Evolutionary conservation across 2,113 vertebrate genomes (phyloP).

Genomic region (Synchiropus splendidus): DNA sequence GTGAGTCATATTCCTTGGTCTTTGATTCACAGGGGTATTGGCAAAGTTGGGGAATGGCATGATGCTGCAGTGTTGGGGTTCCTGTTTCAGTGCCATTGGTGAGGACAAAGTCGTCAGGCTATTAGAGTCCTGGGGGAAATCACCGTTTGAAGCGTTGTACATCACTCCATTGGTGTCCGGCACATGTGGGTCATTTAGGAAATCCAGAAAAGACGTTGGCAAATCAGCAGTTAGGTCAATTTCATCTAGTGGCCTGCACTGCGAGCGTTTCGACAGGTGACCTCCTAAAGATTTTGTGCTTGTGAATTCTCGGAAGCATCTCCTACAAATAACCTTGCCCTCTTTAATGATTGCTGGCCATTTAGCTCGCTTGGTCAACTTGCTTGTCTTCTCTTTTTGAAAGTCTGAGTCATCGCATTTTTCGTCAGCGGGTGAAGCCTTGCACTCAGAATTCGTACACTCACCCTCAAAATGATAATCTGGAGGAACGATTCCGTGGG

Average conservation of each 20-base stretch:
- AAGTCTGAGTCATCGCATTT: constrained; percentile 58
- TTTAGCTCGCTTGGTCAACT: constrained; percentile 78
- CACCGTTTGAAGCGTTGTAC: constrained; percentile 53
- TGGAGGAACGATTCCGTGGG: constrained; percentile 30
- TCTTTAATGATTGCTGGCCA: constrained; percentile 97
- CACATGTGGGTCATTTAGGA: constrained; percentile 79
- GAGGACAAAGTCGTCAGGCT: constrained; percentile 48
- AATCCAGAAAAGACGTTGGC: constrained; percentile 85
- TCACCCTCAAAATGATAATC: constrained; percentile 55
- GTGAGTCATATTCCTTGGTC: constrained; percentile 31
- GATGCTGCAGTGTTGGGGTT: constrained; percentile 48
- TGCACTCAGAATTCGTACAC: constrained; percentile 48
- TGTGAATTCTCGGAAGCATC: constrained; percentile 93
- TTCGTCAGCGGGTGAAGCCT: constrained; percentile 37
- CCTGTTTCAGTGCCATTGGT: constrained; percentile 44
- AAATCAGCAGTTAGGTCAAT: constrained; percentile 83
- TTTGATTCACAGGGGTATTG: constrained; percentile 36
- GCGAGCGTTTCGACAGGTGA: constrained; percentile 91
- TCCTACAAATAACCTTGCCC: constrained; percentile 95
- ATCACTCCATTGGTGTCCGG: constrained; percentile 50
- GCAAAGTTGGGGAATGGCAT: constrained; percentile 36
- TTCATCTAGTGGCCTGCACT: constrained; percentile 89
- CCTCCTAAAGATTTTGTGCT: constrained; percentile 96
- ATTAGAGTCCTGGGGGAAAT: constrained; percentile 53
- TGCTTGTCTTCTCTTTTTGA: constrained; percentile 81